Evolutionary conservation across 2,797 vertebrate species (phyloP).

Genomic region (Lophotriccus pileatus): DNA sequence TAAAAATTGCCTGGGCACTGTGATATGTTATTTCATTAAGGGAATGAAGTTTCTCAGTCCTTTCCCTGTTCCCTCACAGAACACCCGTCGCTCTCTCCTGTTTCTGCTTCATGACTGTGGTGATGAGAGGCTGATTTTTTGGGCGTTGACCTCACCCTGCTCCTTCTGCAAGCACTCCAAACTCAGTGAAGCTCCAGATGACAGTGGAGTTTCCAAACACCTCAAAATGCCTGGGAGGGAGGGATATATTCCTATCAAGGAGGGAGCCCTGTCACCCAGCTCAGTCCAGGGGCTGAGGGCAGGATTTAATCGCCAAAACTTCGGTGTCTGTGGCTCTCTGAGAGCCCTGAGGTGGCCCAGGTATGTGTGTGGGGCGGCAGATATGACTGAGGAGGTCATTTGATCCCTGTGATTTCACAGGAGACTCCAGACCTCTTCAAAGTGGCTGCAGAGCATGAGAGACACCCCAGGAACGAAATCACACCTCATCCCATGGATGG

Average conservation of each 20-base stretch:
- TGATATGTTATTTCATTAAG: background rate
- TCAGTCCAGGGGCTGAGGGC: background rate
- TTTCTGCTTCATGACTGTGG: accelerated
- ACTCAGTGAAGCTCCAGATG: background rate
- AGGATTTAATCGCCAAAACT: background rate
- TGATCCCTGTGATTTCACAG: background rate
- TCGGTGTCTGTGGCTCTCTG: background rate
- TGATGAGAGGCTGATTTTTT: background rate
- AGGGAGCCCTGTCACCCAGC: background rate
- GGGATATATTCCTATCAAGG: background rate
- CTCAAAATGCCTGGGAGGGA: background rate
- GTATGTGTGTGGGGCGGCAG: background rate
- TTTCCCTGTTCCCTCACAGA: background rate
- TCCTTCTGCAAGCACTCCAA: background rate
- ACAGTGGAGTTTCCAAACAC: background rate
- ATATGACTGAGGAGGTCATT: background rate
- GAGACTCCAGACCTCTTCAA: background rate
- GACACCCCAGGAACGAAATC: background rate
- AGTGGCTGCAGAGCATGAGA: background rate
- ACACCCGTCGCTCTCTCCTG: background rate
- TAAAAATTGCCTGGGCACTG: background rate
- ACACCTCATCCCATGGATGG: accelerated
- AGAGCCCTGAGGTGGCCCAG: background rate
- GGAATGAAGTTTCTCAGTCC: background rate
- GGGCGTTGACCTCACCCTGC: background rate